Percentiles rank a stretch among this genome's conserved stretches.
Evolutionary conservation across 1,140 invertebrate genomes (phyloP).

Genomic region (Mactra quadrangularis): DNA sequence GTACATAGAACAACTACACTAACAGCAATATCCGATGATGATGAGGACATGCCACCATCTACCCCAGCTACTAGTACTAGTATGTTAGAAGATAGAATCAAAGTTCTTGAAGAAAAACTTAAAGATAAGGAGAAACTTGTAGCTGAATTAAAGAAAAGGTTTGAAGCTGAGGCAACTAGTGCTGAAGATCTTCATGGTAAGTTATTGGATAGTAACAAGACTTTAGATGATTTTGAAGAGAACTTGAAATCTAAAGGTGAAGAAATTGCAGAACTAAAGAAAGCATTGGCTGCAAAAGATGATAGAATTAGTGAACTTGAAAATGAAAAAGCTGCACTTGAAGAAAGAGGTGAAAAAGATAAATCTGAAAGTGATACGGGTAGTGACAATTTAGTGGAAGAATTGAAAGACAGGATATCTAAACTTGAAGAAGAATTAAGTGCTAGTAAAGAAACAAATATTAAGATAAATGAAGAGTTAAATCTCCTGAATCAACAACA

Average conservation of each 20-base stretch:
- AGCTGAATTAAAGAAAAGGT: conserved; percentile 62
- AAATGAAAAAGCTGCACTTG: conserved; percentile 66
- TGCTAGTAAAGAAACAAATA: conserved; percentile 49
- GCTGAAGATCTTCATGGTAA: conserved; percentile 56
- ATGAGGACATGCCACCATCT: conserved; percentile 45
- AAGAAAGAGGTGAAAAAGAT: conserved; percentile 67
- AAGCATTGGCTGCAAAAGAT: conserved; percentile 58
- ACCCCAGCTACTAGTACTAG: conserved; percentile 27
- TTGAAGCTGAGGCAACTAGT: conserved; percentile 50
- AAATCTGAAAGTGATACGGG: conserved; percentile 41
- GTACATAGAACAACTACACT: conserved; percentile 61
- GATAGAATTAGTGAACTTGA: conserved; percentile 56
- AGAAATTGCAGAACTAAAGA: conserved; percentile 65
- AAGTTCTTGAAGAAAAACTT: conserved; percentile 49
- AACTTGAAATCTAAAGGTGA: conserved; percentile 59
- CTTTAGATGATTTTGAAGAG: conserved; percentile 40
- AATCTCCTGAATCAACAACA: conserved; percentile 48
- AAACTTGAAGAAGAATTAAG: conserved; percentile 61
- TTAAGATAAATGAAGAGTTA: conserved; percentile 63
- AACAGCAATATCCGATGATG: conserved; percentile 68
- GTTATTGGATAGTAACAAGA: conserved; percentile 53
- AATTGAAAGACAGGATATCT: conserved; percentile 62
- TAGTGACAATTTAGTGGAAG: conserved; percentile 52
- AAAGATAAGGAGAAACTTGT: conserved; percentile 57
- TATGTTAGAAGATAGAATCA: conserved; percentile 52